These are phyloP conservation scores for Phaethornis superciliosus DNA, from an alignment of 2,113 vertebrate species.

Conservation along the genomic window DNA sequence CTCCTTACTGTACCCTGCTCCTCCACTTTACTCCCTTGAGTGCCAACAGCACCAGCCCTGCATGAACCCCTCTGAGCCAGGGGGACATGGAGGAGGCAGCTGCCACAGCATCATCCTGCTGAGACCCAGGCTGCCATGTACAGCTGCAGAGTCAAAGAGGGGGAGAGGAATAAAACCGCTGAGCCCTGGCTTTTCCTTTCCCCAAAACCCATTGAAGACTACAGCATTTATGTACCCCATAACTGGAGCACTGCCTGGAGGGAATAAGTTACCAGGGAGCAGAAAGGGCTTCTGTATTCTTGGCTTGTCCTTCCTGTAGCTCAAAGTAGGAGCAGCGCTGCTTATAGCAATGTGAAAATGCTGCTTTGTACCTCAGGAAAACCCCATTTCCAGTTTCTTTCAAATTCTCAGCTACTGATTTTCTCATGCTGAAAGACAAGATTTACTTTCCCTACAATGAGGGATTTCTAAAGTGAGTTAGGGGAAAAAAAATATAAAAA, in stretches of 20 bases:
- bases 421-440: not conserved
- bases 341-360: not conserved
- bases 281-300: not conserved
- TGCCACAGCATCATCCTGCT: accelerated
- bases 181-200: no score
- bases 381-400: not conserved
- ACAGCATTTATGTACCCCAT: not conserved
- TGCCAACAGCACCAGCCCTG: not conserved
- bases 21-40: not conserved
- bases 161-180: not conserved
- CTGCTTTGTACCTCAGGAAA: not conserved
- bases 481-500: not conserved
- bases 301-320: accelerated
- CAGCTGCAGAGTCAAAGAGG: accelerated
- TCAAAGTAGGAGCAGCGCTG: not conserved
- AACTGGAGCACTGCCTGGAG: accelerated
- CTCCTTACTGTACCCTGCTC: not conserved
- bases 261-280: not conserved
- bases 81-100: not conserved
- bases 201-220: accelerated
- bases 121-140: accelerated
- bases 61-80: accelerated
- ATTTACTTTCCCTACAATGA: not conserved
- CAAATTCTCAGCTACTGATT: not conserved
- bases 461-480: not conserved